A percentile compares a stretch with the other conserved stretches of the same genome.
Evolutionary conservation across 2,888 invertebrate species (phyloP).

Genomic region (Ommatoiulus sabulosus): DNA sequence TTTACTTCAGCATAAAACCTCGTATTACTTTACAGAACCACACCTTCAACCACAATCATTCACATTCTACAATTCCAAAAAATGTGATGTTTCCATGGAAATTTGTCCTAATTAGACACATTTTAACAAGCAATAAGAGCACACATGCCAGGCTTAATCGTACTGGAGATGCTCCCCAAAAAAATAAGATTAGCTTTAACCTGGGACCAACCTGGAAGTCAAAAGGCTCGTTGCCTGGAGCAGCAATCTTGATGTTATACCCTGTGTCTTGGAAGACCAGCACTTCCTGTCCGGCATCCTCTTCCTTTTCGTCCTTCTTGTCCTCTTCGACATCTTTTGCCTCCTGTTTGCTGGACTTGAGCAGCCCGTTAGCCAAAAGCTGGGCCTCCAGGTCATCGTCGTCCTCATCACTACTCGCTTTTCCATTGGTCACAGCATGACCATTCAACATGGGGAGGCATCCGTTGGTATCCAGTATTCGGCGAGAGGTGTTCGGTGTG

Average conservation of each 20-base stretch:
- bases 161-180: no score
- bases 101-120: no score
- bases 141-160: no score
- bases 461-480: not conserved
- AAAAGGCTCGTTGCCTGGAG: conserved; percentile 90
- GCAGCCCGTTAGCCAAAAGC: not conserved
- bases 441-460: not conserved
- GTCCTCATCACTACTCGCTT: not conserved
- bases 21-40: no score
- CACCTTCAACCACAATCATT: no score
- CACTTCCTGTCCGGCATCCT: conserved; percentile 53
- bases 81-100: no score
- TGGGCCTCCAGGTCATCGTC: not conserved
- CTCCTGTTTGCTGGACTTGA: not conserved
- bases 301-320: conserved; percentile 35
- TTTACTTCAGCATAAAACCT: conserved; percentile 45
- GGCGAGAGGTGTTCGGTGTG: not conserved
- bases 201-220: conserved; percentile 82
- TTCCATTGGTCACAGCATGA: not conserved
- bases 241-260: conserved; percentile 92
- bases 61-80: no score
- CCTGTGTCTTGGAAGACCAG: conserved; percentile 86
- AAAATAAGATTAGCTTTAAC: no score
- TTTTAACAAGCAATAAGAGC: no score
- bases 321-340: not conserved